Percentiles rank a stretch among this genome's conserved stretches.
phyloP scores from a whole-genome alignment of 1,140 invertebrate species.

The Drosophila sucinea region DNA sequence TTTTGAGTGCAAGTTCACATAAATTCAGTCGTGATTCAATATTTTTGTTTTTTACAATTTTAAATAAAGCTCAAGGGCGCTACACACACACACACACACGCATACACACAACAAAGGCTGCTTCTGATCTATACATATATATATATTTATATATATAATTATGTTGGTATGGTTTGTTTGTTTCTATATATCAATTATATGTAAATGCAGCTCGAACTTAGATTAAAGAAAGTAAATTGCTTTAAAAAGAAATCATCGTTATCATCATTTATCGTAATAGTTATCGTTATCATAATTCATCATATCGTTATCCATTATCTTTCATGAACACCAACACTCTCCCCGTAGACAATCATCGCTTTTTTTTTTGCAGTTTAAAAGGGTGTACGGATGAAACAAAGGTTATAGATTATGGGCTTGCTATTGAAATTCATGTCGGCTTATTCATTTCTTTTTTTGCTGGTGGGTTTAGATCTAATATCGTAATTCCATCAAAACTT shows the following conservation, averaged over 20 bases:
- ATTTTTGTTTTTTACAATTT: conserved; percentile 33
- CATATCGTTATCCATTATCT: conserved; percentile 1
- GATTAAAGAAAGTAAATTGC: conserved; percentile 52
- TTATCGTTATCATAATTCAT: not conserved
- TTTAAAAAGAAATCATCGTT: conserved; percentile 48
- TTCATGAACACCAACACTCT: not conserved
- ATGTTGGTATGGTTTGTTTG: not conserved
- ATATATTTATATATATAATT: conserved; percentile 11
- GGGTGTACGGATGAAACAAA: not conserved
- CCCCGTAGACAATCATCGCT: conserved; percentile 1
- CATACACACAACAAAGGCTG: conserved; percentile 13
- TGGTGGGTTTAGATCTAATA: too few species aligned
- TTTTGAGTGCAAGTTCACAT: conserved; percentile 73
- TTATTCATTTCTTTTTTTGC: not conserved
- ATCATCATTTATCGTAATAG: not conserved
- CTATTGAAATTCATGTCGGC: not conserved
- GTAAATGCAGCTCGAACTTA: conserved; percentile 73
- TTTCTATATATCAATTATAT: conserved; percentile 28
- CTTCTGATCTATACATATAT: conserved; percentile 18
- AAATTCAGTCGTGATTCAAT: conserved; percentile 80
- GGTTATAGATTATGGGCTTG: not conserved
- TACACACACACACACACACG: conserved; percentile 26
- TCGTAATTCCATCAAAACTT: too few species aligned
- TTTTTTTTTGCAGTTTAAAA: not conserved
- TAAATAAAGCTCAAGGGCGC: conserved; percentile 75